Percentiles rank a stretch among this genome's conserved stretches.
These are phyloP conservation scores for Drosophila formosana DNA, from an alignment of 2,888 invertebrate species.

Conservation along the genomic window DNA sequence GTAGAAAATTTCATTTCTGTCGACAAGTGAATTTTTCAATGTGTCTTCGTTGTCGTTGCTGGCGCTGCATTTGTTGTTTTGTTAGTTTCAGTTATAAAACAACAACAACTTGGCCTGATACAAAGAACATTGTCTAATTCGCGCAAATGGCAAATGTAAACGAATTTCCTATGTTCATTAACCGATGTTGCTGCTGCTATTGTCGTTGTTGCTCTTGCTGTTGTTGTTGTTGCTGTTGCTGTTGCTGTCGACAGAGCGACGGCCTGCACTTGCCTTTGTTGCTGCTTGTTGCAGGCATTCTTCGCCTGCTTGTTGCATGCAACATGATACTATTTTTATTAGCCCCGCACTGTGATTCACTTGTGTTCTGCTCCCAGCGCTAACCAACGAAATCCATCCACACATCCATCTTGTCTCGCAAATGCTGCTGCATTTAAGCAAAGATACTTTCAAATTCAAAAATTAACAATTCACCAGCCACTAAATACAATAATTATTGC, in stretches of 20 bases:
- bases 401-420: neutral
- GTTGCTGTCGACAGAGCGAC: slow-evolving; percentile 6
- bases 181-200: slow-evolving; percentile 31
- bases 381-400: neutral
- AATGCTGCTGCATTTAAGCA: neutral
- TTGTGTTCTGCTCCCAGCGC: slow-evolving; percentile 12
- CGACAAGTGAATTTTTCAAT: slow-evolving; percentile 65
- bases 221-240: neutral
- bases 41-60: slow-evolving; percentile 39
- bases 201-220: neutral
- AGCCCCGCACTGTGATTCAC: slow-evolving; percentile 57
- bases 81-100: slow-evolving; percentile 57
- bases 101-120: slow-evolving; percentile 41
- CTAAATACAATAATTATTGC: neutral
- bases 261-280: slow-evolving; percentile 53
- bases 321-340: slow-evolving; percentile 77
- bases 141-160: slow-evolving; percentile 77
- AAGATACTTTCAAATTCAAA: neutral
- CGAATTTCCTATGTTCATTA: slow-evolving; percentile 77
- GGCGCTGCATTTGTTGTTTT: slow-evolving; percentile 47
- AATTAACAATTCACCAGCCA: neutral
- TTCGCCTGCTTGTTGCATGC: slow-evolving; percentile 41
- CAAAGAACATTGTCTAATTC: slow-evolving; percentile 68
- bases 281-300: slow-evolving; percentile 38
- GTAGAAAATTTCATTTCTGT: slow-evolving; percentile 64